Percentiles rank a stretch among this genome's conserved stretches.
Evolutionary conservation across 1,140 invertebrate genomes (phyloP).

Genomic region (Mactra quadrangularis): DNA sequence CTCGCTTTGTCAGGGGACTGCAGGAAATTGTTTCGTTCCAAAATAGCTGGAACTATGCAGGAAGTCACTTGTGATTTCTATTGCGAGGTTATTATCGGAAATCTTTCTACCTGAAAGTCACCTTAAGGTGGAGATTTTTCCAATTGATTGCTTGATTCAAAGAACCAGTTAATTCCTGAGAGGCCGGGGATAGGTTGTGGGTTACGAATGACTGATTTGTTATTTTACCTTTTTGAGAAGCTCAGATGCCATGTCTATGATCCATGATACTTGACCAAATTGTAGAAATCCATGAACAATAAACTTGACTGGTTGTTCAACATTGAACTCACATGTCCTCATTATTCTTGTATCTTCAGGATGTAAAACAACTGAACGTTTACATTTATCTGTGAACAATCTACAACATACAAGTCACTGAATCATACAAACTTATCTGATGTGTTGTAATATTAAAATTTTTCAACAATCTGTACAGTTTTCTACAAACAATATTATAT

Average conservation of each 20-base stretch:
- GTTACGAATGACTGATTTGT: too few species aligned
- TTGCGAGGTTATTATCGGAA: too few species aligned
- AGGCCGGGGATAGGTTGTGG: too few species aligned
- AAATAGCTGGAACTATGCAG: too few species aligned
- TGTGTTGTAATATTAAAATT: not conserved
- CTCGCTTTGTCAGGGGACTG: too few species aligned
- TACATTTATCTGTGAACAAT: constrained; percentile 50
- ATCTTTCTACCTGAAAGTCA: too few species aligned
- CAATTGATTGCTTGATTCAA: too few species aligned
- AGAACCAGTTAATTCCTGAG: too few species aligned
- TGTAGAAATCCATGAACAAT: constrained; percentile 98
- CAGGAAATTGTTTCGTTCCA: too few species aligned
- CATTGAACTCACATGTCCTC: constrained; percentile 61
- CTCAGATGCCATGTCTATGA: constrained; percentile 81
- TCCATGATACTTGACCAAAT: constrained; percentile 94
- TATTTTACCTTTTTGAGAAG: constrained; percentile 75
- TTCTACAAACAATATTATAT: too few species aligned
- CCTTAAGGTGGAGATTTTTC: too few species aligned
- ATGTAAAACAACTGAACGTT: constrained; percentile 8
- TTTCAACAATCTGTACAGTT: not conserved
- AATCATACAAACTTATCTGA: not conserved
- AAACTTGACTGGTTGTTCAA: constrained; percentile 86
- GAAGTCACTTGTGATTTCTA: too few species aligned
- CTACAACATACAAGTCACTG: constrained; percentile 3
- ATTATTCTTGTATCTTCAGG: constrained; percentile 24